Percentiles rank a stretch among this genome's conserved stretches.
Conservation (phyloP, 2,797 vertebrate genomes). For the Psittacula derbiana region DNA sequence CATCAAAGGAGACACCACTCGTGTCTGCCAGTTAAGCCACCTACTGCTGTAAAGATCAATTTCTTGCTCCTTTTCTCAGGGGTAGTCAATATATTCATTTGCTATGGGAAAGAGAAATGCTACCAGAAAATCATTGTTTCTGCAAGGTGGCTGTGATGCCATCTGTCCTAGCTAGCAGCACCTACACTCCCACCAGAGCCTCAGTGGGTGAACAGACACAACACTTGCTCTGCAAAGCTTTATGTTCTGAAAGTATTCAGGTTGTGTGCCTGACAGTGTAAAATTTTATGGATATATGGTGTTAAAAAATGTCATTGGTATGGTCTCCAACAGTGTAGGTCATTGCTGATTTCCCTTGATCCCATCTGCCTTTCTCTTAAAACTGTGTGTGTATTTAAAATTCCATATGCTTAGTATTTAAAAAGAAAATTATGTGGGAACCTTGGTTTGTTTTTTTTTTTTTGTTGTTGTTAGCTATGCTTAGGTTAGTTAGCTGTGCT, state of each 20-base stretch:
- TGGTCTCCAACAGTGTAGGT: neutral
- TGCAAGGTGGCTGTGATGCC: neutral
- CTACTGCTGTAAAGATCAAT: slow-evolving; percentile 21
- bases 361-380: neutral
- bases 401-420: neutral
- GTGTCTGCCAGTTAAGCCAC: slow-evolving; percentile 20
- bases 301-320: neutral
- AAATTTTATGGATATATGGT: neutral
- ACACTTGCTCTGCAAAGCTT: neutral
- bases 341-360: neutral
- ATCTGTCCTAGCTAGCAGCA: neutral
- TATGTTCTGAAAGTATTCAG: neutral
- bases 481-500: neutral
- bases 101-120: neutral
- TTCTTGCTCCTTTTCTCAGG: neutral
- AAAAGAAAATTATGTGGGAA: neutral
- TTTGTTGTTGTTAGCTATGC: neutral
- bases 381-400: neutral
- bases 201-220: neutral
- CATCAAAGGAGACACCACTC: neutral
- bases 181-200: neutral
- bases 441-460: neutral
- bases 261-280: neutral
- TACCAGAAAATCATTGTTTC: neutral
- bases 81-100: neutral